These are phyloP conservation scores for Pantherophis guttatus DNA, from an alignment of 2,113 vertebrate genomes.

Conservation along the genomic window DNA sequence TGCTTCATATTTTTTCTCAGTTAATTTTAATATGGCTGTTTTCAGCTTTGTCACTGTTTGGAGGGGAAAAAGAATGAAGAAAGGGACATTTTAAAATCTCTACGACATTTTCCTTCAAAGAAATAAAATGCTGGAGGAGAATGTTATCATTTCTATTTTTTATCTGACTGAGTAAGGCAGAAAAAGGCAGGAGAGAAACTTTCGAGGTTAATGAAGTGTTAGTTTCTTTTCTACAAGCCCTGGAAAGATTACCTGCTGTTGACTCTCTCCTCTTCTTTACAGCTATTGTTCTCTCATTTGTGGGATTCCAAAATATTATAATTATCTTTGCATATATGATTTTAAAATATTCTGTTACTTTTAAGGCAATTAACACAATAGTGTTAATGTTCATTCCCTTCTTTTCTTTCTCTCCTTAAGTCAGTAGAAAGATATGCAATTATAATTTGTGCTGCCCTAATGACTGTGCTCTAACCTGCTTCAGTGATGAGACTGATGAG, in stretches of 20 bases:
- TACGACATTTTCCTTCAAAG: neutral
- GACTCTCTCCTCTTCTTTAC: neutral
- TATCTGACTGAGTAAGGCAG: neutral
- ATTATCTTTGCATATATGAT: neutral
- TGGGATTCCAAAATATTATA: neutral
- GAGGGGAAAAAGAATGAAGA: neutral
- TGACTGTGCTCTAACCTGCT: neutral
- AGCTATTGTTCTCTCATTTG: neutral
- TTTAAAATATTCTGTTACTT: neutral
- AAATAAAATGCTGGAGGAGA: neutral
- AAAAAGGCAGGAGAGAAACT: neutral
- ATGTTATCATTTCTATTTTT: neutral
- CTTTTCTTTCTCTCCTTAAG: neutral
- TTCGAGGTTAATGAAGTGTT: neutral
- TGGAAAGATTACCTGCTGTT: neutral
- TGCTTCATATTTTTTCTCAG: neutral
- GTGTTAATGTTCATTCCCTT: neutral
- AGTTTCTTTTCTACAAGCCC: neutral
- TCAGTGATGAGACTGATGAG: neutral
- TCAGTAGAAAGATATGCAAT: neutral
- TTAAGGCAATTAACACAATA: neutral
- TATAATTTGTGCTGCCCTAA: neutral
- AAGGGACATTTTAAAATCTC: neutral
- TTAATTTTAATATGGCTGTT: neutral
- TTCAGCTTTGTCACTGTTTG: neutral